Evolutionary conservation across 1,140 invertebrate species (phyloP), one percentile per base, ranked within the genome.

Genomic region (Drosophila carrolli): DNA sequence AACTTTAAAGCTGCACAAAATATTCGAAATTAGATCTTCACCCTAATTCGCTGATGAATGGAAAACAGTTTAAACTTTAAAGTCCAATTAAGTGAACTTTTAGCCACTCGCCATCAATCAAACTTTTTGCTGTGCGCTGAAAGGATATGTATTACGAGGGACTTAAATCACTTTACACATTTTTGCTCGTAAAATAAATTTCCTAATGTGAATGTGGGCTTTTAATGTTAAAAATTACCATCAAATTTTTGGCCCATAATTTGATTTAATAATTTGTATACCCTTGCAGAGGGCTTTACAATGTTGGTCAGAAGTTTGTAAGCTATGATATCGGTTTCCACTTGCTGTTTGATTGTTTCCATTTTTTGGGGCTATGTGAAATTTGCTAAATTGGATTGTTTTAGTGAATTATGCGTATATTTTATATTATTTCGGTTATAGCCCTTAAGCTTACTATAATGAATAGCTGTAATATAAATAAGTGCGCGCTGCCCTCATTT

Each of bases 71-170:
- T 62, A 14, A 43, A 48, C n/a, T 57, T 70, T 70, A 23, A 58
- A 50, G 27, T 40, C 37, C 16, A 58, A 71, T 50, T 58, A 71
- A 71, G 58, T 57, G 19, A 37, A 37, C 9, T 41, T 68, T 56
- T 48, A 43, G 16, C 16, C 9, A 19, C 11, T 16, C 11, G 14
- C 51, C n/a, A 57, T 71, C 40, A 38, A 56, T 32, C 19, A 57
- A 57, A 57, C 19, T 68, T 47, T 47, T 56, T 68, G 35, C 5
- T 1, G 7, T 29, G n/a, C 38, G 8, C 0, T 35, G 7, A 40
- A 55, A 14, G 37, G 38, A 32, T 16, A 38, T 13, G n/a, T 23
- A 32, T 41, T 10, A 5, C 5, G 2, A 16, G 11, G 5, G 37
- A 16, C 13, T 9, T 9, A 16, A 6, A 41, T 32, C 23, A 29